Conservation (phyloP, 2,888 invertebrate genomes). For the Microchrysa polita region DNA sequence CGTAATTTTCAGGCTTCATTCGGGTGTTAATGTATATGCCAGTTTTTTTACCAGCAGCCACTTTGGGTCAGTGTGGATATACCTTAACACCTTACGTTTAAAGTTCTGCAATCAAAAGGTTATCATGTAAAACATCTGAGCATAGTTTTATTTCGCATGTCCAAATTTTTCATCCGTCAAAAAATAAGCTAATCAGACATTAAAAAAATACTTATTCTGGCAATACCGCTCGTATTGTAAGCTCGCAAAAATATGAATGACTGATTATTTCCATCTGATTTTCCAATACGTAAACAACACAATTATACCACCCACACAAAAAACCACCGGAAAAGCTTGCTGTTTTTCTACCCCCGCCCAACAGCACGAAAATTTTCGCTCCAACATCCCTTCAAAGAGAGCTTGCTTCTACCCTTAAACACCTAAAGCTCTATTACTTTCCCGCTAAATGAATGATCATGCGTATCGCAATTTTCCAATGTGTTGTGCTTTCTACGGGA, state of each 20-base stretch:
- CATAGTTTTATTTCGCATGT: too few relatives aligned
- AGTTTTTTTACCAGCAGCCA: too few relatives aligned
- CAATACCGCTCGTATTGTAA: slow-evolving; percentile 2
- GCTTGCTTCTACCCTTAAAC: background rate
- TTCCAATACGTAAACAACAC: slow-evolving; percentile 20
- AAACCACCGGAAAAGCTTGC: background rate
- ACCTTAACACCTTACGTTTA: too few relatives aligned
- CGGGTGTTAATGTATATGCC: too few relatives aligned
- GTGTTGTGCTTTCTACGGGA: background rate
- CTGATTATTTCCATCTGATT: slow-evolving; percentile 33
- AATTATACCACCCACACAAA: slow-evolving; percentile 6
- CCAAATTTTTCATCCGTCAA: too few relatives aligned
- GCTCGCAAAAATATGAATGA: background rate
- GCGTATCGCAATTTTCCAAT: background rate
- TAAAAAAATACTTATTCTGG: background rate
- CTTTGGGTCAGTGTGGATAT: too few relatives aligned
- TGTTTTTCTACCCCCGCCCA: too few relatives aligned
- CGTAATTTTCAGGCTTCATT: too few relatives aligned
- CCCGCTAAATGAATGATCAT: background rate
- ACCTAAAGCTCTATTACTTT: background rate
- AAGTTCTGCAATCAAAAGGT: too few relatives aligned
- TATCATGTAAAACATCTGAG: too few relatives aligned
- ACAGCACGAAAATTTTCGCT: background rate
- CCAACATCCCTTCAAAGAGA: background rate
- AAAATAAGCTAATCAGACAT: too few relatives aligned